Evolutionary conservation across 2,888 invertebrate species (phyloP), one percentile per base, ranked within the genome.

Genomic region (Troides oblongomaculatus): DNA sequence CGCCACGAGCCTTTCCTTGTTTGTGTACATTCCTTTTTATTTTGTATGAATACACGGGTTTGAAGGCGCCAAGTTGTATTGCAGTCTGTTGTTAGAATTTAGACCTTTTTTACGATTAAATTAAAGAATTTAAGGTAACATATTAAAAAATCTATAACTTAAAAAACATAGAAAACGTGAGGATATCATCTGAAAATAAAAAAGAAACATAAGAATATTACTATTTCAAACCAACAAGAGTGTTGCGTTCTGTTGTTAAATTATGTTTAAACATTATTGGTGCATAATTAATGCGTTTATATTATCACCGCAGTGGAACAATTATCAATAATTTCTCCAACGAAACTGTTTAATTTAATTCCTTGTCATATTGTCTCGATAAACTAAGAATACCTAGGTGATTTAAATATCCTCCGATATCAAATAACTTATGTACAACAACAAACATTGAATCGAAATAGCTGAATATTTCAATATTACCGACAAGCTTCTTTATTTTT

Each of bases 391-490:
- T 64, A 46, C 64, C 56, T 39, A 56, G 64, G 23, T 64, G 53
- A 64, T 64, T 69, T 64, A 69, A 69, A 64, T 69, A 60, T 60
- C 64, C 69, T 61, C 25, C 25, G 79, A 77, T 76, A 76, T 73
- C 66, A 72, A 74, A 81, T 83, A 81, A 85, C 78, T 83, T 84
- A 84, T 81, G 79, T 77, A 74, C 77, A 78, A 79, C 79, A 77
- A 76, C 78, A 78, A 75, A 82, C 81, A 83, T 80, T 77, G 78
- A 79, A 77, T 80, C 68, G 71, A 84, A 83, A 83, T 84, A 77
- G 83, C 80, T 83, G 81, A 85, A 85, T 89, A 88, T 87, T 84
- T 88, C 84, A 88, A 82, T 81, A 78, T 79, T 79, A 81, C 75
- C 76, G 78, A 75, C 72, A 77, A 77, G 73, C 73, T 80, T 81